These are phyloP conservation scores for Holocentrus rufus DNA, from an alignment of 2,797 vertebrate species.

Conservation along the genomic window DNA sequence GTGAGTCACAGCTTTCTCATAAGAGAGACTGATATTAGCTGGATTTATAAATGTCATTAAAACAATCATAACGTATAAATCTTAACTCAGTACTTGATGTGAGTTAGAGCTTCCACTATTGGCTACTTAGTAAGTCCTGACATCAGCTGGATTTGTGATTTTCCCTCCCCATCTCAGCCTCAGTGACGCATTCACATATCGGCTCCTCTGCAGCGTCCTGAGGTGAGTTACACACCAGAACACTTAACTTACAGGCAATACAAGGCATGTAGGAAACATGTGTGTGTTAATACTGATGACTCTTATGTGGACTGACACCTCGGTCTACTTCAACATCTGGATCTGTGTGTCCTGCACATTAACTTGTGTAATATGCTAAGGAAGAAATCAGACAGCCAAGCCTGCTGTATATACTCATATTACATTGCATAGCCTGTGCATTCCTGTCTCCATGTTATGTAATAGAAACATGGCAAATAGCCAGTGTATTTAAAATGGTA, in stretches of 20 bases:
- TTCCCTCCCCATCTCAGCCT: slow-evolving; percentile 66
- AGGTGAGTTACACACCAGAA: slow-evolving; percentile 58
- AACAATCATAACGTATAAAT: no score
- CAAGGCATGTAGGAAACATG: neutral
- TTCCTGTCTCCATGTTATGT: slow-evolving; percentile 68
- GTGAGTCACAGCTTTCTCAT: no score
- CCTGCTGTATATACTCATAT: slow-evolving; percentile 45
- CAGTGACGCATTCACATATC: slow-evolving; percentile 62
- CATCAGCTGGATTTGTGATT: slow-evolving; percentile 68
- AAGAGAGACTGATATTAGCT: no score
- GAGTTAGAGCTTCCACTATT: slow-evolving; percentile 44
- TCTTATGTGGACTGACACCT: neutral
- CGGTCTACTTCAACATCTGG: neutral
- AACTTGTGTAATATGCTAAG: neutral
- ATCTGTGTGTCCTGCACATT: slow-evolving; percentile 1
- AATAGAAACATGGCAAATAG: slow-evolving; percentile 37
- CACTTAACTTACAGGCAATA: slow-evolving; percentile 12
- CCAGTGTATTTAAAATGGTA: no score
- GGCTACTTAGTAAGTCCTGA: slow-evolving; percentile 71
- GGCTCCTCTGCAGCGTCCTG: slow-evolving; percentile 50
- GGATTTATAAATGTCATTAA: no score
- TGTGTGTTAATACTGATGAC: neutral
- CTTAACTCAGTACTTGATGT: slow-evolving; percentile 10
- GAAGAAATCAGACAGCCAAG: slow-evolving; percentile 7
- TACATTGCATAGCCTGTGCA: slow-evolving; percentile 55